Evolutionary conservation across 2,888 invertebrate species (phyloP).

Genomic region (Drosophila pseudotalamancana): DNA sequence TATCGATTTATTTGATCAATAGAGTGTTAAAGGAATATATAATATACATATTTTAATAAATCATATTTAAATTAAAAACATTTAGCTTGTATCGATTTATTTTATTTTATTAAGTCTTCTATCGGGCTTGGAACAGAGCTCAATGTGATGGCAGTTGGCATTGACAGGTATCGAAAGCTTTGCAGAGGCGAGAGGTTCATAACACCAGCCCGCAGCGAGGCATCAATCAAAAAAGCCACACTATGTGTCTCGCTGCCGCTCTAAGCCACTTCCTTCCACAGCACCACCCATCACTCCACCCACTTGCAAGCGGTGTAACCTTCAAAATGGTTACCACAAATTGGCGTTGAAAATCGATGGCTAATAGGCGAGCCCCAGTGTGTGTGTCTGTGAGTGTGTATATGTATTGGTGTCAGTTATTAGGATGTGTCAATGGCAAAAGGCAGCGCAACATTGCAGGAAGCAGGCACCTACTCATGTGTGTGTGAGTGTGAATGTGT

Average conservation of each 20-base stretch:
- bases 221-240: conserved; percentile 55
- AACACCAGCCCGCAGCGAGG: conserved; percentile 31
- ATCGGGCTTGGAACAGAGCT: background rate
- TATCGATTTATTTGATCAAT: too few relatives aligned
- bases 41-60: background rate
- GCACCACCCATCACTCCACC: too few relatives aligned
- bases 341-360: conserved; percentile 71
- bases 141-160: conserved; percentile 32
- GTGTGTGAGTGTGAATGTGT: conserved; percentile 3
- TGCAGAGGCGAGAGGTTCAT: conserved; percentile 43
- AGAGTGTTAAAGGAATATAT: too few relatives aligned
- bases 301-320: conserved; percentile 42
- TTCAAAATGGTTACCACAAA: conserved; percentile 68
- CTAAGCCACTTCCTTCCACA: conserved; percentile 31
- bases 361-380: conserved; percentile 55
- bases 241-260: conserved; percentile 4
- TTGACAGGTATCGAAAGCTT: conserved; percentile 47
- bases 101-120: conserved; percentile 10
- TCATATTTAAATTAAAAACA: background rate
- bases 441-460: conserved; percentile 54
- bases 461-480: background rate
- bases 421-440: conserved; percentile 70
- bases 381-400: conserved; percentile 7
- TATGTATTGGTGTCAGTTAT: conserved; percentile 36
- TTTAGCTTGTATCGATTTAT: too few relatives aligned